Evolutionary conservation across 2,888 invertebrate species (phyloP).

Genomic region (Xylophagus ater): DNA sequence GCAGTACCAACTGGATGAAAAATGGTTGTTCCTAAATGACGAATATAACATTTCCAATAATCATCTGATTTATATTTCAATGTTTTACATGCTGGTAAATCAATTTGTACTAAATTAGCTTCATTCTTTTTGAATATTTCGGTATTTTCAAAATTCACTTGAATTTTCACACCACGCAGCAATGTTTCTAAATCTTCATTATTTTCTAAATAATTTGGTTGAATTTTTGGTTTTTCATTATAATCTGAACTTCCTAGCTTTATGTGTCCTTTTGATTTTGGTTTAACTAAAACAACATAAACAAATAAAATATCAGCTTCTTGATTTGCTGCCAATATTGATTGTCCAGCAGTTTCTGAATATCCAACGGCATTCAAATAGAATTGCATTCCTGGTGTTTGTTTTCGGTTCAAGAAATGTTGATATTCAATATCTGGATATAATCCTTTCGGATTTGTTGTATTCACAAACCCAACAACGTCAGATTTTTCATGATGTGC

Average conservation of each 20-base stretch:
- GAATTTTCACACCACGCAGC: slow-evolving; percentile 40
- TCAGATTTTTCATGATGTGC: slow-evolving; percentile 32
- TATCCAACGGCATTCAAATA: slow-evolving; percentile 28
- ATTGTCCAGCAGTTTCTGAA: slow-evolving; percentile 28
- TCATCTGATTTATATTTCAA: slow-evolving; percentile 31
- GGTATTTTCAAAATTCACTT: slow-evolving; percentile 25
- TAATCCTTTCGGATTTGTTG: slow-evolving; percentile 27
- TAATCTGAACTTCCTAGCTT: slow-evolving; percentile 43
- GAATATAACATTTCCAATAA: slow-evolving; percentile 49
- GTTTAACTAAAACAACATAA: slow-evolving; percentile 28
- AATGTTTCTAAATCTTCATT: slow-evolving; percentile 36
- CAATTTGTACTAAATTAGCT: slow-evolving; percentile 11
- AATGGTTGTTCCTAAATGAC: slow-evolving; percentile 43
- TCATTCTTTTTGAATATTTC: slow-evolving; percentile 10
- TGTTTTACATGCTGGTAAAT: slow-evolving; percentile 17
- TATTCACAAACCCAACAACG: slow-evolving; percentile 19
- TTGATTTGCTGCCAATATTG: slow-evolving; percentile 31
- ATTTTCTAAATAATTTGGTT: slow-evolving; percentile 45
- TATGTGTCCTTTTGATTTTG: slow-evolving; percentile 40
- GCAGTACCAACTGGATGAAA: slow-evolving; percentile 61
- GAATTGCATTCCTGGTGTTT: slow-evolving; percentile 23
- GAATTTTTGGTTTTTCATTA: slow-evolving; percentile 43
- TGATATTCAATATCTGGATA: slow-evolving; percentile 45
- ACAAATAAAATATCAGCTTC: slow-evolving; percentile 27
- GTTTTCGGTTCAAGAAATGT: slow-evolving; percentile 31